A percentile compares a stretch with the other conserved stretches of the same genome.
phyloP scores from a whole-genome alignment of 2,888 invertebrate genomes.

The Rotaria macrura region DNA sequence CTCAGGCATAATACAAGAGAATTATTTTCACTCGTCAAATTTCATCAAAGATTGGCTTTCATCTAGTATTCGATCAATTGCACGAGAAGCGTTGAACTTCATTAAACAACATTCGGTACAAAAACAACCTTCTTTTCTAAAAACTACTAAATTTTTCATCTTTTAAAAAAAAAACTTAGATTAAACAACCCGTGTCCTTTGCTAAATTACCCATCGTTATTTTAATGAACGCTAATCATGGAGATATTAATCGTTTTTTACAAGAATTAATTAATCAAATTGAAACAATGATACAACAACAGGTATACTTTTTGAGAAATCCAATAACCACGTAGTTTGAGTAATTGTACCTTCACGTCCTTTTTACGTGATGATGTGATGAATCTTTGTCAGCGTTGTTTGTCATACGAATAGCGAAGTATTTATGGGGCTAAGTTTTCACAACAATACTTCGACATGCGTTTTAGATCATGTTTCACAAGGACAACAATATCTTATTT shows the following conservation, averaged over 20 bases:
- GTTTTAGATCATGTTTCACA: too few species aligned
- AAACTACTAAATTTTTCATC: background rate
- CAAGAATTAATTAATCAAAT: background rate
- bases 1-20: background rate
- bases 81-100: background rate
- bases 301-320: too few species aligned
- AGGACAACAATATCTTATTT: too few species aligned
- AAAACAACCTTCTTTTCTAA: too few species aligned
- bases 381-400: too few species aligned
- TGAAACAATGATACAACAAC: background rate
- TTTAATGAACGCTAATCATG: background rate
- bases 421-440: too few species aligned
- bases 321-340: too few species aligned
- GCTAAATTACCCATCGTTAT: background rate
- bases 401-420: too few species aligned
- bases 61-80: background rate
- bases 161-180: background rate
- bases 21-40: background rate
- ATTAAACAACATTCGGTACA: background rate
- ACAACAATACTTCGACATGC: too few species aligned
- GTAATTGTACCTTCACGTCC: too few species aligned
- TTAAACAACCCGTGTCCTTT: background rate
- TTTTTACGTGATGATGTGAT: too few species aligned
- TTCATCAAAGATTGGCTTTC: background rate
- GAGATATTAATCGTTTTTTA: background rate